These are phyloP conservation scores for Sialis lutaria DNA, from an alignment of 2,888 invertebrate genomes.

Conservation along the genomic window DNA sequence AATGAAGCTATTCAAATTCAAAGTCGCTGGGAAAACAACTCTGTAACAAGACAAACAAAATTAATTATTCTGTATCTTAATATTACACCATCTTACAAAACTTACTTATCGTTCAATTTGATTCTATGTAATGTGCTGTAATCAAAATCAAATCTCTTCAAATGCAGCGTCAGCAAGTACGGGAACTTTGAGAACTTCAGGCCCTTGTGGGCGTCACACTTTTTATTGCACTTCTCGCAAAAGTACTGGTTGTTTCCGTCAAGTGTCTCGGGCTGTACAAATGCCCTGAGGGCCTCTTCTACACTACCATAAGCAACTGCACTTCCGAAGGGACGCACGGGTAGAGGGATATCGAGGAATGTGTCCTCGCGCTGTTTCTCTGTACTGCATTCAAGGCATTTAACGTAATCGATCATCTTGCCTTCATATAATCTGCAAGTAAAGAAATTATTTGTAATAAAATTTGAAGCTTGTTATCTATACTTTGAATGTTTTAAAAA, in stretches of 20 bases:
- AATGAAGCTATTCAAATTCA: conserved; percentile 42
- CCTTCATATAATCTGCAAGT: conserved; percentile 23
- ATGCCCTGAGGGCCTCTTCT: conserved; percentile 67
- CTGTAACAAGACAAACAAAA: conserved; percentile 30
- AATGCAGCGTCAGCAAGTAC: conserved; percentile 67
- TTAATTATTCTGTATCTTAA: conserved; percentile 1
- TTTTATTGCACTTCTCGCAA: conserved; percentile 72
- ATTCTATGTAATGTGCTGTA: conserved; percentile 68
- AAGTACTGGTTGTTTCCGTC: conserved; percentile 73
- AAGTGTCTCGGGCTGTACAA: conserved; percentile 68
- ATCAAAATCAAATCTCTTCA: conserved; percentile 83
- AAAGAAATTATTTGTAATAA: background rate
- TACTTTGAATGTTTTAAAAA: too few relatives aligned
- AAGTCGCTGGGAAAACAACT: conserved; percentile 62
- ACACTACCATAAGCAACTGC: conserved; percentile 60
- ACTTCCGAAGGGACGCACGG: conserved; percentile 68
- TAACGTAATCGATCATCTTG: conserved; percentile 76
- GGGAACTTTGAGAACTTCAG: conserved; percentile 74
- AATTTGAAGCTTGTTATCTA: too few relatives aligned
- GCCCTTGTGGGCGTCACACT: conserved; percentile 81
- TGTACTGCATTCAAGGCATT: conserved; percentile 67
- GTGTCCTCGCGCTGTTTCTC: conserved; percentile 70
- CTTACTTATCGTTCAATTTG: conserved; percentile 71
- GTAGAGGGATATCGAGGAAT: conserved; percentile 72
- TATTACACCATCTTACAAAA: conserved; percentile 9